phyloP scores from a whole-genome alignment of 92 coral and sea anemone species.

The Nematostella vectensis region DNA sequence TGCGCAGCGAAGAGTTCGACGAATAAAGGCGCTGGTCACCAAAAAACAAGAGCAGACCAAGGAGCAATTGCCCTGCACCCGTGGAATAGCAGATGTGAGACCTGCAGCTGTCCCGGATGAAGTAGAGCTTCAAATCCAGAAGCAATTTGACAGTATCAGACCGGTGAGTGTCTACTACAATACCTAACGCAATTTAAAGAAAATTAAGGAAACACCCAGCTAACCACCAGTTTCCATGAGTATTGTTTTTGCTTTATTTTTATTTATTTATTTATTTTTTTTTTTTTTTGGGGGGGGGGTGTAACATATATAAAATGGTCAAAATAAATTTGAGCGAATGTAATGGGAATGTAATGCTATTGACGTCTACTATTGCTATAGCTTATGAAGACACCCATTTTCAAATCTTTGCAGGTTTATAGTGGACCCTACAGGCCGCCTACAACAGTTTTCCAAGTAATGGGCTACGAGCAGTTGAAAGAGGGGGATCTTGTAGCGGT shows the following conservation, averaged over 20 bases:
- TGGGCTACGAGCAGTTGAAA: no score
- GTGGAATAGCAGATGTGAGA: not conserved
- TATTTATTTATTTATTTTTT: no score
- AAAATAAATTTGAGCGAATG: no score
- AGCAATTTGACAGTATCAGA: not conserved
- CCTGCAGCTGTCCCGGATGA: slow-evolving; percentile 6
- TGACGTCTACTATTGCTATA: no score
- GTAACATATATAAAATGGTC: no score
- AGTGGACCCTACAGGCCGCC: slow-evolving; percentile 19
- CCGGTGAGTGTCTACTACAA: no score
- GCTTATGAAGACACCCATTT: not conserved
- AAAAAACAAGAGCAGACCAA: not conserved
- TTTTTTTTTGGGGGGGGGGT: no score
- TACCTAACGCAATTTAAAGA: no score
- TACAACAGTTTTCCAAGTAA: slow-evolving; percentile 11
- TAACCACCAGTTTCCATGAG: slow-evolving; percentile 1
- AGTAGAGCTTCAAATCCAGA: slow-evolving; percentile 1
- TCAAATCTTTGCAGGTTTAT: slow-evolving; percentile 5
- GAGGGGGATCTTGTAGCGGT: slow-evolving; percentile 15
- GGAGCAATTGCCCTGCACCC: not conserved
- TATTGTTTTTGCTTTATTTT: no score
- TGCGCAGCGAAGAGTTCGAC: not conserved
- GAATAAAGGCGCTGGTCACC: not conserved
- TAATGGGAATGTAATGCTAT: no score
- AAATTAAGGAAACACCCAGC: no score